phyloP scores from a whole-genome alignment of 2,113 vertebrate species.

The Takifugu flavidus region DNA sequence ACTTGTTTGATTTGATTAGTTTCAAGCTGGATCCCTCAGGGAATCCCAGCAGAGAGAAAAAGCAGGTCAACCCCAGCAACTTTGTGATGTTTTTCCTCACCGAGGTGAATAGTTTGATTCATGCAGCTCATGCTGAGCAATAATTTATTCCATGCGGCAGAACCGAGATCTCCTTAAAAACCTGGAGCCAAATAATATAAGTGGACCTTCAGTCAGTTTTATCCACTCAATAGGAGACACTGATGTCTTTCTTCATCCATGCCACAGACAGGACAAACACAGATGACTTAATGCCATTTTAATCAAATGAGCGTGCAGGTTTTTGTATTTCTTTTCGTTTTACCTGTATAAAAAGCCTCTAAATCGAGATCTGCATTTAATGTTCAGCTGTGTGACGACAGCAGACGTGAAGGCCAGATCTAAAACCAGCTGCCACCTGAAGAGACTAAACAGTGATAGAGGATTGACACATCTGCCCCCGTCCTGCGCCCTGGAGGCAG shows the following conservation, averaged over 20 bases:
- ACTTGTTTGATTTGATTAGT: conserved; percentile 1
- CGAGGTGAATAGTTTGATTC: conserved; percentile 42
- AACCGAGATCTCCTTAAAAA: conserved; percentile 12
- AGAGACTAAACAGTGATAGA: not conserved
- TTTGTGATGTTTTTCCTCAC: conserved; percentile 20
- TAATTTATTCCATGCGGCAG: conserved; percentile 25
- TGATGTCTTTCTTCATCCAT: not conserved
- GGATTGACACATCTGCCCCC: conserved; percentile 14
- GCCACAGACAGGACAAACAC: conserved; percentile 1
- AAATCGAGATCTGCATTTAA: not conserved
- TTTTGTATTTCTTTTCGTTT: not conserved
- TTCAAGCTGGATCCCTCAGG: conserved; percentile 21
- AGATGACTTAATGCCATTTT: not conserved
- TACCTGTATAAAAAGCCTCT: not conserved
- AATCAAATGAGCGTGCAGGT: too few species aligned
- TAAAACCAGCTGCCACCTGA: not conserved
- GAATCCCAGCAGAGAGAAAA: conserved; percentile 25
- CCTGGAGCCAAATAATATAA: not conserved
- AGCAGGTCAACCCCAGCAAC: conserved; percentile 14
- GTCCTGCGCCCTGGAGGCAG: conserved; percentile 16
- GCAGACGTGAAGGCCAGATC: not conserved
- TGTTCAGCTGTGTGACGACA: not conserved
- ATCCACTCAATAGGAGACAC: conserved; percentile 16
- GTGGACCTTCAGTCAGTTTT: conserved; percentile 15
- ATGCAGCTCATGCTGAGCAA: conserved; percentile 21